Base-by-base conservation (phyloP, 2,797 vertebrate genomes). In the Pipistrellus nathusii region DNA sequence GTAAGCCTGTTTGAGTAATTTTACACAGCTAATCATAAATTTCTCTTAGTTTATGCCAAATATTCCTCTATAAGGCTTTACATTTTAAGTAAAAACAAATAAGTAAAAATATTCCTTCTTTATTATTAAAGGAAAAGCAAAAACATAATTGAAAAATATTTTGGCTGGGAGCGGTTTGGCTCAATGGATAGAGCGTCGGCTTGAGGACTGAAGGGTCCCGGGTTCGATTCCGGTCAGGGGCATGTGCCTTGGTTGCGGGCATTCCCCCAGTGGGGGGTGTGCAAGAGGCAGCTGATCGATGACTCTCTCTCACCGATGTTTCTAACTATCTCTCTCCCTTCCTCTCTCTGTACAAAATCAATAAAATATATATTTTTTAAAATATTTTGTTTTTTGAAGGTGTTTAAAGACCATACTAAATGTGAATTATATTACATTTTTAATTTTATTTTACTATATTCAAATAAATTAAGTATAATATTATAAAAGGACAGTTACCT, bases 71-170 rank as follows among this genome's bases (percentile, higher is more conserved):
- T 69, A 64, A 44, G 3, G 0, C 57, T 59, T 83, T 44, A 85
- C 4, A 27, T 89, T 85, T 85, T 89, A 77, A 20, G 8, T 88
- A 27, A 82, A 95, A 94, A 69, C 5, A 55, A 94, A 62, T 5
- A 62, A 88, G 12, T 18, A 38, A 82, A 69, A n/a, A 53, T 20
- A 53, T 76, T 95, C 1, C 32, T 3, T 69, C 27, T 20, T 66
- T 46, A 64, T 18, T 41, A 7, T 38, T 77, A 48, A 66, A 91
- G 8, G 35, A 89, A 68, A 83, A 27, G 55, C 3, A 72, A 85
- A 80, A 85, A 17, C 21, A 59, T 2, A 81, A 71, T 51, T 23
- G 59, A 95, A 95, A 93, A 94, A 30, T 35, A 46, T n/a, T 44
- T 44, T 44, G 44, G n/a, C n/a, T n/a, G n/a, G n/a, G n/a, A n/a